Evolutionary conservation across 2,113 vertebrate species (phyloP), one percentile per base, ranked within the genome.

Genomic region (Scalopus aquaticus): DNA sequence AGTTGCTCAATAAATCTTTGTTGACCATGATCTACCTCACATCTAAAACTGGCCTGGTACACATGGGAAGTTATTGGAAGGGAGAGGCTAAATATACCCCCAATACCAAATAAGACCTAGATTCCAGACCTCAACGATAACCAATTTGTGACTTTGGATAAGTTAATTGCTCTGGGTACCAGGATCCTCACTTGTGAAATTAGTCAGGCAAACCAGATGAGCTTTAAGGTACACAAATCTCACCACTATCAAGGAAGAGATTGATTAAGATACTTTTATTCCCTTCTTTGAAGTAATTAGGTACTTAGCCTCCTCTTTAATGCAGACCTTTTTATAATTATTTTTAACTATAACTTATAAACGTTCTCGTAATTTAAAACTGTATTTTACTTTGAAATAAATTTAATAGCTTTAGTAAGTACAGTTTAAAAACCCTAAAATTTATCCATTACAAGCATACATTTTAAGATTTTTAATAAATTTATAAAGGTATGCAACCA

Each of bases 1-100:
- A 64, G 70, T 11, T 95, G 62, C 65, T 91, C 89, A 76, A 72
- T 39, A 93, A 82, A 88, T 49, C 49, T 76, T 49, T 35, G 24
- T 2, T 54, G 12, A 9, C 49, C 28, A 28, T 2, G 2, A 60
- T 69, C 19, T 19, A 24, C 20, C 56, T 60, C 67, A 37, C 16
- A 5, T 58, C 92, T 79, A 82, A 95, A 93, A 65, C 2, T 58
- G 44, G 46, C 64, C 56, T 17, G 13, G 44, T 0, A 1, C 6
- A 62, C 19, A 44, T 8, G 39, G 22, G 30, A 49, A n/a, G 9
- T n/a, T 24, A 5, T 11, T 22, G 72, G 26, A 62, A 65, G 28
- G 9, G 20, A 81, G 9, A n/a, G n/a, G 1, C 37, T n/a, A 17
- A 5, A 17, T 32, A 19, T 13, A 54, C 16, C 22, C 67, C 46